Percentiles rank a stretch among this genome's conserved stretches.
Conservation (phyloP, 2,113 vertebrate species). For the Hemiprocne comata region DNA sequence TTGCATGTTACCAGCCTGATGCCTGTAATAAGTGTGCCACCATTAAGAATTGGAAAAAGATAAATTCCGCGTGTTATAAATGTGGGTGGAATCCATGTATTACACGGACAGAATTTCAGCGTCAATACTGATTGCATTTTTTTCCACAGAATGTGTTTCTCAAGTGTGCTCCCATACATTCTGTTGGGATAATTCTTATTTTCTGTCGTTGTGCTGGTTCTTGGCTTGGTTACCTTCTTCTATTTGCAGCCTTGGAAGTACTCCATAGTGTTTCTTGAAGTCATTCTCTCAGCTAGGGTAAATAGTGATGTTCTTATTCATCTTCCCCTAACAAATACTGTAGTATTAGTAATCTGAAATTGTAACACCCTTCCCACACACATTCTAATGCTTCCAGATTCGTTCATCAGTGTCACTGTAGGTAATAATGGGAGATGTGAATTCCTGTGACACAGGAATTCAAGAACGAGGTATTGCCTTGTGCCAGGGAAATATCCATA, state of each 20-base stretch:
- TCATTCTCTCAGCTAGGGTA: neutral
- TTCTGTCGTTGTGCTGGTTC: neutral
- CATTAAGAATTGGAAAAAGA: neutral
- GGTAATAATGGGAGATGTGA: neutral
- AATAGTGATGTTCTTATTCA: neutral
- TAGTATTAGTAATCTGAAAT: neutral
- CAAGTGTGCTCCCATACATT: neutral
- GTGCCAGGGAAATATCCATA: neutral
- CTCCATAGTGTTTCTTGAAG: neutral
- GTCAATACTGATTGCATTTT: neutral
- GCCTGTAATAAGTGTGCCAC: rapidly evolving
- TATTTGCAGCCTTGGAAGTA: neutral
- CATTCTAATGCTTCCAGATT: neutral
- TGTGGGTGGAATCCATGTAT: neutral
- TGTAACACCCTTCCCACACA: neutral
- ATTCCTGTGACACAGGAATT: neutral
- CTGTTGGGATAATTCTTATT: neutral
- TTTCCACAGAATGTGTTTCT: neutral
- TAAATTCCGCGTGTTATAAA: neutral
- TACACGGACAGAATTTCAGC: neutral
- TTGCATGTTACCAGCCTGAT: neutral
- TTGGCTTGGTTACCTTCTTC: neutral
- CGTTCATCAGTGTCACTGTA: neutral
- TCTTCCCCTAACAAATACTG: neutral
- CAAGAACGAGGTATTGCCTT: neutral